phyloP scores from a whole-genome alignment of 2,888 invertebrate species.

The Tetheella fluctuosa region DNA sequence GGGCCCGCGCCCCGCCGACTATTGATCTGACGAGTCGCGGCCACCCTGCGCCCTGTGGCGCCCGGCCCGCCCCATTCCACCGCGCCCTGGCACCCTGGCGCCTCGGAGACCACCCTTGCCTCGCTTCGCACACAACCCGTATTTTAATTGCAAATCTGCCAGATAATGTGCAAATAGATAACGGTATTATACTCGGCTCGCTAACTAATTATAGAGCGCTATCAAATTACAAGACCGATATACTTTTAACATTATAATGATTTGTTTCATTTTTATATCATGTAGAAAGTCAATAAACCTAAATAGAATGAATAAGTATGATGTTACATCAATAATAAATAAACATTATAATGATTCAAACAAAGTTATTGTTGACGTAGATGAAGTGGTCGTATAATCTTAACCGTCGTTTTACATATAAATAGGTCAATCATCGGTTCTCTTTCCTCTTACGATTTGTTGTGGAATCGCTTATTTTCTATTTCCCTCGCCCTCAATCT shows the following conservation, averaged over 20 bases:
- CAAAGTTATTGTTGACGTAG: not conserved
- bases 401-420: constrained; percentile 49
- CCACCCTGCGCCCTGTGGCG: constrained; percentile 47
- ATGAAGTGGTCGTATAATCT: not conserved
- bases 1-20: constrained; percentile 80
- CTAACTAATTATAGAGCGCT: constrained; percentile 77
- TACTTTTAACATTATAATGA: constrained; percentile 39
- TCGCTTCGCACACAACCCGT: constrained; percentile 68
- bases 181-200: constrained; percentile 79
- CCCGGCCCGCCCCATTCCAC: constrained; percentile 47
- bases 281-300: not conserved
- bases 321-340: not conserved
- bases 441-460: constrained; percentile 55
- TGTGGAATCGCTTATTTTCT: constrained; percentile 58
- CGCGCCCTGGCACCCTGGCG: constrained; percentile 40
- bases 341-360: not conserved
- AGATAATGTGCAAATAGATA: constrained; percentile 84
- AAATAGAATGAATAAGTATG: not conserved
- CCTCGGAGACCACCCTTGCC: constrained; percentile 49
- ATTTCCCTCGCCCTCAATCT: constrained; percentile 54
- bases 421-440: constrained; percentile 54
- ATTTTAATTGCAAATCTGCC: constrained; percentile 84
- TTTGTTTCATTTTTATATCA: constrained; percentile 13
- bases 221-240: constrained; percentile 59
- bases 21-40: constrained; percentile 79